Evolutionary conservation across 2,797 vertebrate genomes (phyloP).

Genomic region (Mormyrops boulengeri): DNA sequence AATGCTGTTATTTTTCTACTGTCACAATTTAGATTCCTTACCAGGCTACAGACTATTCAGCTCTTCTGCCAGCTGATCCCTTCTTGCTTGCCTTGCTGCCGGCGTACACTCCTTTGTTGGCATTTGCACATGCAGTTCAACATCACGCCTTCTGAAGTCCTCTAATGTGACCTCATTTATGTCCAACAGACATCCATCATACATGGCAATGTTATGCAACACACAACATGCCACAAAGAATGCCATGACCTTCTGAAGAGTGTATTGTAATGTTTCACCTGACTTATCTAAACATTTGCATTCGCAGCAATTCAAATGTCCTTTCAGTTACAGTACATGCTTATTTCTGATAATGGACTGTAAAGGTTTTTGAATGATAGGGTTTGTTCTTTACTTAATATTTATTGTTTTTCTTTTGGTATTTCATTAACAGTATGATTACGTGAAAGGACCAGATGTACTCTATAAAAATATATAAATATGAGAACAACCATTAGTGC

Average conservation of each 20-base stretch:
- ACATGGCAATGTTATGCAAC: too few species aligned
- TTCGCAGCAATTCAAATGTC: background rate
- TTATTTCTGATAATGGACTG: background rate
- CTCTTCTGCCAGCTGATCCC: too few species aligned
- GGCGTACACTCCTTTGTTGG: too few species aligned
- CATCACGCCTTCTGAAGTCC: too few species aligned
- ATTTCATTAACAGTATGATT: background rate
- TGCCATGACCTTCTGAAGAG: too few species aligned
- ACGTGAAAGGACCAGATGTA: background rate
- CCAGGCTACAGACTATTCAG: background rate
- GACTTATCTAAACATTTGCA: background rate
- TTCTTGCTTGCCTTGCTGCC: too few species aligned
- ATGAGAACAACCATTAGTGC: background rate
- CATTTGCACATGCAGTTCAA: too few species aligned
- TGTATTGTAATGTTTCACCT: background rate
- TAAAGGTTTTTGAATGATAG: background rate
- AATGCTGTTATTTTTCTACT: background rate
- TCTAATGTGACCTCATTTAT: too few species aligned
- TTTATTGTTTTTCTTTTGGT: background rate
- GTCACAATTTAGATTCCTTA: background rate
- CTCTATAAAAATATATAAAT: background rate
- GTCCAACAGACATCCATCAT: too few species aligned
- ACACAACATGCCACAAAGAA: too few species aligned
- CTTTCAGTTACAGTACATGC: background rate
- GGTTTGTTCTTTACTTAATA: background rate